These are phyloP conservation scores for Hemitrygon akajei DNA, from an alignment of 2,797 vertebrate species.

Conservation along the genomic window DNA sequence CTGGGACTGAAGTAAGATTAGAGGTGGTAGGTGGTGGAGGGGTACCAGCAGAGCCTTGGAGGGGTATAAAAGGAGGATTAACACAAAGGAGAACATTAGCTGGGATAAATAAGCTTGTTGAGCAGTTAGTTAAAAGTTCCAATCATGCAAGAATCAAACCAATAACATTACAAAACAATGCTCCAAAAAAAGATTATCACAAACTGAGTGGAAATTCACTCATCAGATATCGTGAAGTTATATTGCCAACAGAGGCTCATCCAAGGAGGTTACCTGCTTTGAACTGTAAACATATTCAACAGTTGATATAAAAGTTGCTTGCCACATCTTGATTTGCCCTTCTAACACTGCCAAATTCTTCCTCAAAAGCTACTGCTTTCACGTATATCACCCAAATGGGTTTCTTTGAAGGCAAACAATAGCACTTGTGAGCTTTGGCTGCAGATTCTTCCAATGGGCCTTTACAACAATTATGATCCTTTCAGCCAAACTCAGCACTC, in stretches of 20 bases:
- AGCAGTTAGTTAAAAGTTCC: slow-evolving; percentile 44
- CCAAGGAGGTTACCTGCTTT: background rate
- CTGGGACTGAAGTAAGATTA: slow-evolving; percentile 58
- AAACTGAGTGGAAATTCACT: background rate
- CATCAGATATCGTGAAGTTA: background rate
- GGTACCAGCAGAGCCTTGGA: slow-evolving; percentile 59
- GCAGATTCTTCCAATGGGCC: background rate
- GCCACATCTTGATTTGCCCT: background rate
- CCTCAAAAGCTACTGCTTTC: background rate
- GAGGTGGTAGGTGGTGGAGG: slow-evolving; percentile 72
- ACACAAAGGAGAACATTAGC: slow-evolving; percentile 54
- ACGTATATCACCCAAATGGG: background rate
- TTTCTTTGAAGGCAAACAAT: background rate
- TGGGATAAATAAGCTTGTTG: slow-evolving; percentile 54
- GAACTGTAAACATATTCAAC: background rate
- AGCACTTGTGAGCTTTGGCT: background rate
- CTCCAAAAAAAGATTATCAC: background rate
- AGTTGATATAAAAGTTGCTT: background rate
- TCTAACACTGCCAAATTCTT: background rate
- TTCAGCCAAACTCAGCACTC: background rate
- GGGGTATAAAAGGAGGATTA: slow-evolving; percentile 67
- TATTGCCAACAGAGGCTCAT: background rate
- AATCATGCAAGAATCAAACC: slow-evolving; percentile 42
- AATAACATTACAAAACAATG: slow-evolving; percentile 26
- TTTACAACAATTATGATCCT: background rate